Percentiles rank a stretch among this genome's conserved stretches.
Evolutionary conservation across 2,113 vertebrate species (phyloP).

Genomic region (Porphyrio hochstetteri): DNA sequence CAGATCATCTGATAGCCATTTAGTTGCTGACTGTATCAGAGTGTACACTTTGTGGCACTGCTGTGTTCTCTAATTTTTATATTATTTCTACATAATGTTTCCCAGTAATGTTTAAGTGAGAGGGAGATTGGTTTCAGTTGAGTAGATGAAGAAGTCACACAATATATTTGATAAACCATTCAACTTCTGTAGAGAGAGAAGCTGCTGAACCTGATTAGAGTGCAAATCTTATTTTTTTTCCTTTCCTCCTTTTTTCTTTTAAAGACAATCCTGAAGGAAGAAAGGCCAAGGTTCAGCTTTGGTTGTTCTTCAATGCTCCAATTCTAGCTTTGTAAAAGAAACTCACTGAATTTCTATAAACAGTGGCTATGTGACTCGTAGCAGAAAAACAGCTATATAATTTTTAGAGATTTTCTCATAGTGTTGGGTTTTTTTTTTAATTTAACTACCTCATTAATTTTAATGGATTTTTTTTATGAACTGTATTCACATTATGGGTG

Average conservation of each 20-base stretch:
- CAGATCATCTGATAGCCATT: neutral
- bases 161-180: neutral
- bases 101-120: neutral
- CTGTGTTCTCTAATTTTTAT: neutral
- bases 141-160: neutral
- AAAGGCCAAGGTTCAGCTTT: neutral
- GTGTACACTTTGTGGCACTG: neutral
- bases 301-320: neutral
- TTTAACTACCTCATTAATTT: constrained; percentile 30
- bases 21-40: neutral
- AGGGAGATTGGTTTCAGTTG: neutral
- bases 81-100: neutral
- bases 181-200: neutral
- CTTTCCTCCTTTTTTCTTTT: neutral
- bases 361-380: neutral
- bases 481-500: neutral
- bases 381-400: neutral
- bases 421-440: neutral
- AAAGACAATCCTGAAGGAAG: neutral
- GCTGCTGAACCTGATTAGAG: neutral
- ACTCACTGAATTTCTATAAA: neutral
- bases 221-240: neutral
- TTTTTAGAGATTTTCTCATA: constrained; percentile 16
- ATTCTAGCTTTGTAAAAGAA: neutral
- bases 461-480: constrained; percentile 17